Evolutionary conservation across 1,140 invertebrate genomes (phyloP).

Genomic region (Philopotamus ludificatus): DNA sequence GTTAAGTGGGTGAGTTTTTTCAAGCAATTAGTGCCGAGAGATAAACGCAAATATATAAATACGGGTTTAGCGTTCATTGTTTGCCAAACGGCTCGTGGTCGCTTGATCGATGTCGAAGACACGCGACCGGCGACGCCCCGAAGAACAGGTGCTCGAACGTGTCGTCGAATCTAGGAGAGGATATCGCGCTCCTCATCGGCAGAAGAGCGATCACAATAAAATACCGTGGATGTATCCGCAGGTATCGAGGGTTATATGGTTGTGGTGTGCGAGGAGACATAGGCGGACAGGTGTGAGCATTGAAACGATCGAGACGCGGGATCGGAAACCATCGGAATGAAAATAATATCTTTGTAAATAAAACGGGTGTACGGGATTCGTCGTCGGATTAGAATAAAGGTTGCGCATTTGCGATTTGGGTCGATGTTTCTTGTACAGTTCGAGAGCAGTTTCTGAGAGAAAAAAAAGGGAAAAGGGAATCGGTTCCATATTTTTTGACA

Average conservation of each 20-base stretch:
- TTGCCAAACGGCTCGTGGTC: neutral
- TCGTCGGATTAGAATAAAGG: neutral
- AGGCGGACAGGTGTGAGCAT: conserved; percentile 31
- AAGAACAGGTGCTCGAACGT: neutral
- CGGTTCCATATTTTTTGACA: conserved; percentile 39
- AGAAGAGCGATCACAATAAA: conserved; percentile 25
- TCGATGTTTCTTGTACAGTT: neutral
- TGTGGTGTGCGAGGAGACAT: conserved; percentile 13
- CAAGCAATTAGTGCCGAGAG: conserved; percentile 6
- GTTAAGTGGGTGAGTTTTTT: conserved; percentile 4
- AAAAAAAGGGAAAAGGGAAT: conserved; percentile 31
- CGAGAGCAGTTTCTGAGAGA: neutral
- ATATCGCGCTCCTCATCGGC: conserved; percentile 14
- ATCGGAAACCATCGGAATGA: conserved; percentile 5
- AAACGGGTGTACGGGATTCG: neutral
- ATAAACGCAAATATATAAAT: conserved; percentile 22
- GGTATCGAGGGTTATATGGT: conserved; percentile 11
- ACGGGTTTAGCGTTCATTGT: conserved; percentile 29
- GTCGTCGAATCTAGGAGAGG: neutral
- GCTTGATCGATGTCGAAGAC: neutral
- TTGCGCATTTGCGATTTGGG: neutral
- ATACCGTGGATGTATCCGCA: conserved; percentile 21
- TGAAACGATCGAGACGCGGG: neutral
- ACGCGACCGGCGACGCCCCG: neutral
- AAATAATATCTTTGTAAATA: neutral